phyloP scores from a whole-genome alignment of 2,113 vertebrate species.

The Numida meleagris region DNA sequence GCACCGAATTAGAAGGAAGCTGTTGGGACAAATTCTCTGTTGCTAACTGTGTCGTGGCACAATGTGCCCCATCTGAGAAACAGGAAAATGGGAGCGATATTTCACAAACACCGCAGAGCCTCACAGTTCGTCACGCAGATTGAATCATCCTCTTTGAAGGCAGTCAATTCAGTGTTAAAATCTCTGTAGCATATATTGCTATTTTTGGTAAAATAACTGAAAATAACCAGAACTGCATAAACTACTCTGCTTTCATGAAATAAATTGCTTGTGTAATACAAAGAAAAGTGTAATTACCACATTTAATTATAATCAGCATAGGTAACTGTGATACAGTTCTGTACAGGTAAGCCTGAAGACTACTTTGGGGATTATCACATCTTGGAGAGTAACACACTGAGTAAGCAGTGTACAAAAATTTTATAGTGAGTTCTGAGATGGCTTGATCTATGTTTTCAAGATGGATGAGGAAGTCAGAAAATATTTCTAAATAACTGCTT shows the following conservation, averaged over 20 bases:
- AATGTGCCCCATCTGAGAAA: neutral
- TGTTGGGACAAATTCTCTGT: neutral
- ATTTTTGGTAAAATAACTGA: neutral
- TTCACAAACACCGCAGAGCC: neutral
- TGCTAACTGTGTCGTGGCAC: neutral
- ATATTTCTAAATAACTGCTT: neutral
- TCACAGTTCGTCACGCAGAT: neutral
- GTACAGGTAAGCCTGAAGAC: accelerated
- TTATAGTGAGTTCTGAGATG: neutral
- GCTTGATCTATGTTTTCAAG: neutral
- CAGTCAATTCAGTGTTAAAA: neutral
- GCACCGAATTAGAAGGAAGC: neutral
- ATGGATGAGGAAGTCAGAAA: neutral
- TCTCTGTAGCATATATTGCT: neutral
- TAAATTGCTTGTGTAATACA: neutral
- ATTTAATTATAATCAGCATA: neutral
- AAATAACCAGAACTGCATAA: neutral
- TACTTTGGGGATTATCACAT: neutral
- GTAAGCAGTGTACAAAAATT: neutral
- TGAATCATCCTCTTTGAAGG: neutral
- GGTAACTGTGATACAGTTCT: neutral
- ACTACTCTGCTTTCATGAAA: neutral
- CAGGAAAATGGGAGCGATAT: neutral
- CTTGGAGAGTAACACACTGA: neutral
- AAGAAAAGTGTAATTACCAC: neutral